Percentiles rank a stretch among this genome's conserved stretches.
phyloP scores from a whole-genome alignment of 2,797 vertebrate genomes.

The Sebastes minor region DNA sequence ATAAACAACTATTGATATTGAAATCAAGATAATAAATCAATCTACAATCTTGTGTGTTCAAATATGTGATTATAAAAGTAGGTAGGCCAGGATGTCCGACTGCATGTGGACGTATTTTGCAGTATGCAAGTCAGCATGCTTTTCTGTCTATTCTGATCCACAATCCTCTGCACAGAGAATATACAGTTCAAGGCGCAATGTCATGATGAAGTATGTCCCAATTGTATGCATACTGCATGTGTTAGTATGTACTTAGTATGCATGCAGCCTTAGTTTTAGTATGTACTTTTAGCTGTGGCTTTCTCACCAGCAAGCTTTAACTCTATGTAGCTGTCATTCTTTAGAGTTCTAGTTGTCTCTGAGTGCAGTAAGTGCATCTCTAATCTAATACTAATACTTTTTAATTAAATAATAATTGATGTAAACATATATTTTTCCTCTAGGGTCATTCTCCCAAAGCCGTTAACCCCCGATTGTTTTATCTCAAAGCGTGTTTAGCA shows the following conservation, averaged over 20 bases:
- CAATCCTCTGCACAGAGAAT: too few relatives aligned
- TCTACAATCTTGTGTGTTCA: not conserved
- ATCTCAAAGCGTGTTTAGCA: not conserved
- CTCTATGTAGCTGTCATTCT: not conserved
- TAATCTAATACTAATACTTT: too few relatives aligned
- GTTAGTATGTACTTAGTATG: too few relatives aligned
- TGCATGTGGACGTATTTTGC: too few relatives aligned
- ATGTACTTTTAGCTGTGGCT: not conserved
- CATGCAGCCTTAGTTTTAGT: not conserved
- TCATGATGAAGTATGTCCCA: too few relatives aligned
- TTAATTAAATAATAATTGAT: too few relatives aligned
- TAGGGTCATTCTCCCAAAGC: not conserved
- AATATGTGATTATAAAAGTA: not conserved
- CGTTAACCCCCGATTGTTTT: not conserved
- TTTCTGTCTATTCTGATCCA: too few relatives aligned
- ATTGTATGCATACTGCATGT: too few relatives aligned
- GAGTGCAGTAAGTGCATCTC: not conserved
- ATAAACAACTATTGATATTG: not conserved
- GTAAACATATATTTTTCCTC: not conserved
- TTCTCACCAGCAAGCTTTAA: not conserved
- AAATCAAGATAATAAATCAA: not conserved
- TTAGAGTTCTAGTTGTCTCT: not conserved
- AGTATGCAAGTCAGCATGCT: too few relatives aligned
- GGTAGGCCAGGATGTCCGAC: too few relatives aligned
- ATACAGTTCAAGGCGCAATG: too few relatives aligned